Conservation (phyloP, 1,140 invertebrate species). For the Trachelipus rathkii region DNA sequence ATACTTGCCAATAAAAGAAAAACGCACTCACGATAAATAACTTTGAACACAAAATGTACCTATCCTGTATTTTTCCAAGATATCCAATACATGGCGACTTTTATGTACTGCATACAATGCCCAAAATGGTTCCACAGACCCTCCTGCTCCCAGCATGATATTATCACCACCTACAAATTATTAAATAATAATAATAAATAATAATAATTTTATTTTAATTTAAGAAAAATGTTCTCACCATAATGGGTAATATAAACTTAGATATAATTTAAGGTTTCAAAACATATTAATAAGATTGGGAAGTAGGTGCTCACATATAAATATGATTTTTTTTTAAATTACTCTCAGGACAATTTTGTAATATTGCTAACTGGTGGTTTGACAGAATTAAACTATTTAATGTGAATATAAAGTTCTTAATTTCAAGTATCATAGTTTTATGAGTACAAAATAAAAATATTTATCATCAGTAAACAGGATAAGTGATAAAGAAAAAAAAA, state of each 20-base stretch:
- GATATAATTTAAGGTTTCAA: background rate
- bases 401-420: too few relatives aligned
- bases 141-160: conserved; percentile 77
- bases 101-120: conserved; percentile 90
- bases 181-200: too few relatives aligned
- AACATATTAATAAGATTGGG: too few relatives aligned
- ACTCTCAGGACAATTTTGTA: background rate
- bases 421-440: too few relatives aligned
- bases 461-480: background rate
- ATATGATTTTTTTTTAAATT: too few relatives aligned
- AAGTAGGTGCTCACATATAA: too few relatives aligned
- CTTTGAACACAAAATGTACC: conserved; percentile 58
- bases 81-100: conserved; percentile 65
- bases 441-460: background rate
- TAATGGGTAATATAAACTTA: background rate
- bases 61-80: conserved; percentile 81
- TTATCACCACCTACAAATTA: conserved; percentile 64
- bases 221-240: background rate
- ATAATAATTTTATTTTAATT: too few relatives aligned
- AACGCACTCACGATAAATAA: background rate
- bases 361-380: background rate
- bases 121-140: conserved; percentile 94
- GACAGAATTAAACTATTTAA: too few relatives aligned
- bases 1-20: too few relatives aligned
- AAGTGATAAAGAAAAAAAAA: background rate